These are phyloP conservation scores for Torymus aiolomorphi DNA, from an alignment of 2,888 invertebrate genomes.

Conservation along the genomic window DNA sequence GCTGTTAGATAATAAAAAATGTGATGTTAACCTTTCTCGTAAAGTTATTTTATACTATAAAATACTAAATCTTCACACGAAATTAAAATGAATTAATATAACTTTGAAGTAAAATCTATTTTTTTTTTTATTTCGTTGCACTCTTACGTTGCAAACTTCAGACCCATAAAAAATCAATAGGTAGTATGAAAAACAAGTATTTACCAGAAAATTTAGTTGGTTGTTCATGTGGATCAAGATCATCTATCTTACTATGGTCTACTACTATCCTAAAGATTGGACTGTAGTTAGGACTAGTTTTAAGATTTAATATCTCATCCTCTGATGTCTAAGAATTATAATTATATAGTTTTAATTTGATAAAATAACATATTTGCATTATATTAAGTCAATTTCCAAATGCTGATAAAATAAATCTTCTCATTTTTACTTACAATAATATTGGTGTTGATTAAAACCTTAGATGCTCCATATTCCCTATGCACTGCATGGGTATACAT, in stretches of 20 bases:
- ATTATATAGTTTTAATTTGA: neutral
- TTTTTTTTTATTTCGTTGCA: no score
- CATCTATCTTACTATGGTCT: conserved; percentile 77
- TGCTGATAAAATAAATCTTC: no score
- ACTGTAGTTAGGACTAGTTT: conserved; percentile 82
- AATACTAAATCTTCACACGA: no score
- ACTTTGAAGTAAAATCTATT: no score
- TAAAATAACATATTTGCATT: conserved; percentile 61
- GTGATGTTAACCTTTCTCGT: no score
- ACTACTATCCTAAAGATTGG: conserved; percentile 84
- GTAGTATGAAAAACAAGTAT: conserved; percentile 22
- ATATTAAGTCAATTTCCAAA: neutral
- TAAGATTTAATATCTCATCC: conserved; percentile 80
- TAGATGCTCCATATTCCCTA: conserved; percentile 77
- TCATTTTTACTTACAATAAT: conserved; percentile 77
- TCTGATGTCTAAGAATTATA: conserved; percentile 76
- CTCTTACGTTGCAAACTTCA: no score
- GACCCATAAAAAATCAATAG: no score
- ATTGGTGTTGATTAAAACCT: conserved; percentile 78
- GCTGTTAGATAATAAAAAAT: no score
- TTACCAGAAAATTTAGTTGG: conserved; percentile 72
- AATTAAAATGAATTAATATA: no score
- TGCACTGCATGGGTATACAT: conserved; percentile 81
- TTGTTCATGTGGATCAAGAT: conserved; percentile 73
- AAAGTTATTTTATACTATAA: no score